Base-by-base conservation (phyloP, 2,113 vertebrate species). In the Desmodus rotundus region DNA sequence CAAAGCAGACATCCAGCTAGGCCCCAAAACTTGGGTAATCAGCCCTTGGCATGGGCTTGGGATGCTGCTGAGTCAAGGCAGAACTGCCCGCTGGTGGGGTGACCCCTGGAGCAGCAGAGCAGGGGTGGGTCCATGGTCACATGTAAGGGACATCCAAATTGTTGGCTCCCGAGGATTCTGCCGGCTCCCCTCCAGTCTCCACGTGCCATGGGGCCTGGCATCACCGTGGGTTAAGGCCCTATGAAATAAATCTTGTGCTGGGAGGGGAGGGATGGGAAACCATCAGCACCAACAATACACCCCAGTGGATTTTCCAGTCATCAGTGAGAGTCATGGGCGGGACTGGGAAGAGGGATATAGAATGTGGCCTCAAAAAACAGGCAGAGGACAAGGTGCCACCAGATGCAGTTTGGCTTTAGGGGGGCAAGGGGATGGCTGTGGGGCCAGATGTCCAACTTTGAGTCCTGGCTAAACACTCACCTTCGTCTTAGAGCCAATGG, bases 41-140 rank as follows among this genome's bases (percentile, higher is more conserved):
- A 86, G 92, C 50, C 41, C 36, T 76, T 90, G 86, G 89, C 61
- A 19, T 36, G 41, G 36, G n/a, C 77, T 78, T 89, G 77, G 36
- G 80, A 38, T 43, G 92, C 83, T 89, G 77, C 83, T 89, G 77
- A 80, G 80, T 93, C 38, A 83, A 85, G 80, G 26, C 54, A n/a
- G 82, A 87, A 77, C 17, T 33, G 50, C 54, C 54, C 58, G 19
- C 3, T 20, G 4, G 9, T 24, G 31, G 43, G 73, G 52, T 20
- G 3, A 10, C 24, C 41, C 54, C 61, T 14, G 26, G 31, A 91
- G 58, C 24, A 41, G 50, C 58, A 28, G 63, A 85, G 47, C 67
- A 16, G 50, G 36, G 19, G 17, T 31, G 43, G 92, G 54, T n/a
- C 36, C 2, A 1, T 1, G 38, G 72, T 63, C 33, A 43, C 73